Evolutionary conservation across 2,113 vertebrate genomes (phyloP), one percentile per base, ranked within the genome.

Genomic region (Mugil cephalus): DNA sequence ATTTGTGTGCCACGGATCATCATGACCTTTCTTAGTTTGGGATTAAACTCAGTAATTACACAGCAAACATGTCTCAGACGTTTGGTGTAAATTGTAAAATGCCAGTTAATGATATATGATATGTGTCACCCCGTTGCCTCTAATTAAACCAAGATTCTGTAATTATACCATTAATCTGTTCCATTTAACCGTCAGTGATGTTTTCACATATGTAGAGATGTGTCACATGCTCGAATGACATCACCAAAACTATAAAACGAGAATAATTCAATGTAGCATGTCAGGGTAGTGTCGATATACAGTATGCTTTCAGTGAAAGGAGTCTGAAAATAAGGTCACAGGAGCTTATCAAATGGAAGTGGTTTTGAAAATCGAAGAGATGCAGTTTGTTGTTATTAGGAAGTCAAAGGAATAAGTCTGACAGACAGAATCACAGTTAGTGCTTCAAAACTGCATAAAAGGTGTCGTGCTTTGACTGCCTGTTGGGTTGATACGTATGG

Each of bases 101-200:
- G 24, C 24, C n/a, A n/a, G n/a, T n/a, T n/a, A n/a, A n/a, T n/a
- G n/a, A n/a, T n/a, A n/a, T n/a, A n/a, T n/a, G n/a, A n/a, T n/a
- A n/a, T n/a, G n/a, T n/a, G n/a, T n/a, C n/a, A 30, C 24, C 24
- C 24, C 38, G 35, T 5, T 18, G 4, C 13, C 14, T n/a, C 9
- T 10, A 47, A 7, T 67, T 21, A 58, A 60, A 70, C n/a, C 3
- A 14, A 5, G 7, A 61, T 17, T 59, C 19, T 48, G 18, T 60
- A 40, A 50, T 35, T 15, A n/a, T 19, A 15, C 6, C 10, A 14
- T 3, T n/a, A 7, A 18, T 7, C 4, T 36, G 17, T 8, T 18
- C 10, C 15, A 34, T 30, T 10, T 4, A 24, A 39, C 9, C 0
- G 1, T 61, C n/a, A n/a, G 2, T 45, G 14, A 45, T 15, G 42